Evolutionary conservation across 2,797 vertebrate species (phyloP).

Genomic region (Platalea minor): DNA sequence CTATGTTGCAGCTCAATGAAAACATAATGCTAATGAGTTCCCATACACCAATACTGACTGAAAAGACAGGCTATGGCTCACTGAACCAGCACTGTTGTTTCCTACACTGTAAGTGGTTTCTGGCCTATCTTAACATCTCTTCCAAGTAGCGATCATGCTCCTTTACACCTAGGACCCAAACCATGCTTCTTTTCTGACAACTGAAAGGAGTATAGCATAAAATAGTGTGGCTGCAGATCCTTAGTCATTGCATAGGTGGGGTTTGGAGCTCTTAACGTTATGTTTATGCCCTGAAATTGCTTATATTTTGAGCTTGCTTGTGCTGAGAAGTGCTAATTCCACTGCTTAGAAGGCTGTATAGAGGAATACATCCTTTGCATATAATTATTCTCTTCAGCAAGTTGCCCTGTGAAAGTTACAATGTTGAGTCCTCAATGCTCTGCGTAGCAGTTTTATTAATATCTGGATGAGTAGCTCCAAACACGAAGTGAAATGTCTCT

Average conservation of each 20-base stretch:
- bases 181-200: background rate
- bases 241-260: background rate
- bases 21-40: background rate
- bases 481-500: background rate
- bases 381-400: conserved; percentile 12
- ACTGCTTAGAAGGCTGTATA: conserved; percentile 23
- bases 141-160: background rate
- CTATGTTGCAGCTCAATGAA: background rate
- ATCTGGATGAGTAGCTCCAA: background rate
- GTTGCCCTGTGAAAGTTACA: background rate
- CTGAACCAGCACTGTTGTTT: background rate
- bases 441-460: conserved; percentile 4
- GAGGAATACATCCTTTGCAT: conserved; percentile 35
- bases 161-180: background rate
- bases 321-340: conserved; percentile 33
- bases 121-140: background rate
- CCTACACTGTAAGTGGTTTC: background rate
- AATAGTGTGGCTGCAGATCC: background rate
- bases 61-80: background rate
- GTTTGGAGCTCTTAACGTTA: conserved; percentile 5
- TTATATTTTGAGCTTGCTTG: conserved; percentile 47
- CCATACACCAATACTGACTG: background rate
- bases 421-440: background rate
- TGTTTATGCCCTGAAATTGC: conserved; percentile 47
- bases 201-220: background rate